Percentiles rank a stretch among this genome's conserved stretches.
Evolutionary conservation across 2,888 invertebrate genomes (phyloP).

Genomic region (Dynastes hyllus): DNA sequence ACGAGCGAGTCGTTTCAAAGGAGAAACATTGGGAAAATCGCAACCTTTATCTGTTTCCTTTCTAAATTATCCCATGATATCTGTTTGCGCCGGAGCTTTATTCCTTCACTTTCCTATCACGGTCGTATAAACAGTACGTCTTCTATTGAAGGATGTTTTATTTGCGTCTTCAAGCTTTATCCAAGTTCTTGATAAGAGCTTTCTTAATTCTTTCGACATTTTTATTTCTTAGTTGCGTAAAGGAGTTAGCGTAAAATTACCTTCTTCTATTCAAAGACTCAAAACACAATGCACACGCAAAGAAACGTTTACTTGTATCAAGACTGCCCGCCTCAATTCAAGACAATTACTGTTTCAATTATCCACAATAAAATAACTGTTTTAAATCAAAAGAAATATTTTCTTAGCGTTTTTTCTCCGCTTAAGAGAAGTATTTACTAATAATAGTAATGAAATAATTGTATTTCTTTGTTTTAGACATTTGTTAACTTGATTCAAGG

Average conservation of each 20-base stretch:
- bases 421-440: too few relatives aligned
- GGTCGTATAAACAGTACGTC: conserved; percentile 29
- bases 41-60: conserved; percentile 38
- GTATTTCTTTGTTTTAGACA: too few relatives aligned
- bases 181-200: not conserved
- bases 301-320: too few relatives aligned
- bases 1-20: conserved; percentile 39
- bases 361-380: too few relatives aligned
- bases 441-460: too few relatives aligned
- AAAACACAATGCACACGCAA: too few relatives aligned
- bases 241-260: not conserved
- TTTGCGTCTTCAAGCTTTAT: conserved; percentile 34
- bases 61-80: conserved; percentile 43
- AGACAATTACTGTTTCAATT: too few relatives aligned
- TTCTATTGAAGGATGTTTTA: conserved; percentile 35
- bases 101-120: conserved; percentile 39
- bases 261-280: not conserved
- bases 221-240: not conserved
- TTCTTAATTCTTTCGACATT: not conserved
- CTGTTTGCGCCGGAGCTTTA: conserved; percentile 36
- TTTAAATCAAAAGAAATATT: too few relatives aligned
- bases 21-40: conserved; percentile 36
- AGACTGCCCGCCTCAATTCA: too few relatives aligned
- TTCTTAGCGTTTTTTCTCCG: too few relatives aligned
- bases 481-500: too few relatives aligned